Base-by-base conservation (phyloP, 2,797 vertebrate genomes). In the Telmatherina bonti region DNA sequence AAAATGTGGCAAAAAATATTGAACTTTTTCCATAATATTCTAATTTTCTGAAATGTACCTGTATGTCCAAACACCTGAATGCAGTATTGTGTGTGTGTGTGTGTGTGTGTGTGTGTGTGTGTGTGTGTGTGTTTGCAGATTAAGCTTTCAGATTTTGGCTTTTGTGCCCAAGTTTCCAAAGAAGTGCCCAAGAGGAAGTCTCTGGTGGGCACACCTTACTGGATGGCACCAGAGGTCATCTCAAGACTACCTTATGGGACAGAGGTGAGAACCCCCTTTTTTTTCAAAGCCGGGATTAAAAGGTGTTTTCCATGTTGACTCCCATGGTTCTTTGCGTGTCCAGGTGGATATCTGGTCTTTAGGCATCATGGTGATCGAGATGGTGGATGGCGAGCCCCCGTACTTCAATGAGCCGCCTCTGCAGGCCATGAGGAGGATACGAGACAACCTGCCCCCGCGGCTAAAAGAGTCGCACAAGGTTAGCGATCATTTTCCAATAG, bases 341-440 rank as follows among this genome's bases (percentile, higher is more conserved):
- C 87, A 99, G 98, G 98, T 99, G 87, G 98, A 99, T 73, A 97
- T 99, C 92, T 99, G 98, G 98, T 99, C 98, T 61, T 92, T 99
- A 53, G 98, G 98, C 59, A 99, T 99, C 90, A 99, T 99, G 98
- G 97, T 99, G 81, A 98, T 99, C 7, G 98, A 99, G 91, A 99
- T 99, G 98, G 97, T 99, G 22, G 98, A 99, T 0, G 97, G 98
- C 0, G 98, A 99, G 27, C 98, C 98, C 1, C 98, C 98, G 0
- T 99, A 99, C 85, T 99, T 99, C 84, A 99, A 99, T 0, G 98
- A 99, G 89, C 98, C 98, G 3, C 98, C 98, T 1, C 95, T 99
- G 80, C 97, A 99, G 93, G 98, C 98, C 81, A 99, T 99, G 98
- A 95, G 97, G 91, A 96, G 98, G 81, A 99, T 99, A 91, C 95